These are phyloP conservation scores for Leptopilina myrica DNA, from an alignment of 2,888 invertebrate species.

Conservation along the genomic window DNA sequence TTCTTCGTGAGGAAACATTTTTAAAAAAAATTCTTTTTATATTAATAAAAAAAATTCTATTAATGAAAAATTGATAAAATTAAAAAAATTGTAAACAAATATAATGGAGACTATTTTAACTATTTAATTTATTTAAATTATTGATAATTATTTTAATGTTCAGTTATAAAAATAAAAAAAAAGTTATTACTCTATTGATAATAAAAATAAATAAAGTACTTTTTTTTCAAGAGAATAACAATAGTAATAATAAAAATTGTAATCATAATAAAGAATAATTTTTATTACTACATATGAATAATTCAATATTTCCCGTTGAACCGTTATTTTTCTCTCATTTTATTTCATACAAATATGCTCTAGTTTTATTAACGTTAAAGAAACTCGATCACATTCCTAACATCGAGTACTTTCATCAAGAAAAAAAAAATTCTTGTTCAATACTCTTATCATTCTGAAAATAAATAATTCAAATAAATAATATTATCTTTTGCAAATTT, in stretches of 20 bases:
- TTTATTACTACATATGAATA: no score
- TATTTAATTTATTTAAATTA: neutral
- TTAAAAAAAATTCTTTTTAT: no score
- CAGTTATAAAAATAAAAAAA: neutral
- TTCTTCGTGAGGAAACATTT: no score
- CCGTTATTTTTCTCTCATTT: neutral
- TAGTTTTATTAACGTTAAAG: neutral
- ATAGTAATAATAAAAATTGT: neutral
- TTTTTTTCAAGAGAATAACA: neutral
- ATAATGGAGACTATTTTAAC: neutral
- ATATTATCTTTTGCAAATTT: neutral
- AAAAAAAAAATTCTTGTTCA: neutral
- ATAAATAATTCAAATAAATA: neutral
- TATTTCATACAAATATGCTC: neutral
- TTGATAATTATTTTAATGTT: neutral
- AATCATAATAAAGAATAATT: neutral
- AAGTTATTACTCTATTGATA: no score
- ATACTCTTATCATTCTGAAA: slow-evolving; percentile 2
- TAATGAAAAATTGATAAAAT: no score
- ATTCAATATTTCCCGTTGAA: neutral
- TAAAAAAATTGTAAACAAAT: neutral
- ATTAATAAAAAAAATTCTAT: no score
- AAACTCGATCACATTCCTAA: slow-evolving; percentile 10
- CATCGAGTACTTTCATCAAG: slow-evolving; percentile 1
- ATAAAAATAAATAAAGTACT: neutral